A percentile compares a stretch with the other conserved stretches of the same genome.
These are phyloP conservation scores for Astreopora myriophthalma DNA, from an alignment of 64 coral and sea anemone genomes.

Conservation along the genomic window DNA sequence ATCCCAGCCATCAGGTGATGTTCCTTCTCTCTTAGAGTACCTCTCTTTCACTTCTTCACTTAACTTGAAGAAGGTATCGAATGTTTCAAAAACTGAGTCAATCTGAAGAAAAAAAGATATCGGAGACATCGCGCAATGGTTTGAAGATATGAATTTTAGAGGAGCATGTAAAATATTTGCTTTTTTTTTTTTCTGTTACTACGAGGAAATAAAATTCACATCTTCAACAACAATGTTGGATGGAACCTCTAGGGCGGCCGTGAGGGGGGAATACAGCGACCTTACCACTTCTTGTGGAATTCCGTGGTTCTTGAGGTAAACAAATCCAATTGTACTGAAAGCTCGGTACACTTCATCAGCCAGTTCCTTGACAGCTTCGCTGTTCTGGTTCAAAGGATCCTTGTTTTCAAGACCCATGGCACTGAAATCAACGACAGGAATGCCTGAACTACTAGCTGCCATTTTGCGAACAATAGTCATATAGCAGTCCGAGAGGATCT, in stretches of 20 bases:
- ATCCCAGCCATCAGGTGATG: conserved; percentile 65
- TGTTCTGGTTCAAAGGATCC: not conserved
- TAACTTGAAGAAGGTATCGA: conserved; percentile 44
- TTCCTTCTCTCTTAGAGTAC: conserved; percentile 37
- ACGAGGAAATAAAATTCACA: too few relatives aligned
- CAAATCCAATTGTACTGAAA: conserved; percentile 51
- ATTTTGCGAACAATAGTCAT: too few relatives aligned
- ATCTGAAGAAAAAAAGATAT: not conserved
- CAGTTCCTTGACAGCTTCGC: not conserved
- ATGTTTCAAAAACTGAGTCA: conserved; percentile 25
- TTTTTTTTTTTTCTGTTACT: too few relatives aligned
- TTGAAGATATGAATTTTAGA: too few relatives aligned
- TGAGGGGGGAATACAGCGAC: too few relatives aligned
- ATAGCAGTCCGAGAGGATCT: too few relatives aligned
- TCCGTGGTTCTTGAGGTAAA: conserved; percentile 58
- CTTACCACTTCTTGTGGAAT: conserved; percentile 47
- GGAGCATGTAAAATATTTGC: too few relatives aligned
- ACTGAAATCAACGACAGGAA: conserved; percentile 40
- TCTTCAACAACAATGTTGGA: too few relatives aligned
- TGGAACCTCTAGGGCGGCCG: too few relatives aligned
- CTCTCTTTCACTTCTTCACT: conserved; percentile 31
- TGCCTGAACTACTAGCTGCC: too few relatives aligned
- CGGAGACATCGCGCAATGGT: too few relatives aligned
- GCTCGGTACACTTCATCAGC: conserved; percentile 28
- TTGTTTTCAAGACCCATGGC: conserved; percentile 5